Conservation (phyloP, 2,888 invertebrate genomes). For the Thera britannica region DNA sequence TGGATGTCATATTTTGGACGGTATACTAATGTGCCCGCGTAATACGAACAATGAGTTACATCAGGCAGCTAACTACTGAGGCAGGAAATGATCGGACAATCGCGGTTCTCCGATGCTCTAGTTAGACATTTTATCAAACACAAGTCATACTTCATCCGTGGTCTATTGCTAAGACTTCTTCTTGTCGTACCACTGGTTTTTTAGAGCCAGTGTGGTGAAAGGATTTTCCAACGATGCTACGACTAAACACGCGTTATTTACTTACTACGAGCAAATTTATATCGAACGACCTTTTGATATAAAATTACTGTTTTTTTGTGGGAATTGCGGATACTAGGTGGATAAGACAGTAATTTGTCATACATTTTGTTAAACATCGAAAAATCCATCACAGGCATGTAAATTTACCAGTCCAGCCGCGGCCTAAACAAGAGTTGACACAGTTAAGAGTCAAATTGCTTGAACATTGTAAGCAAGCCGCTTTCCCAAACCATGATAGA, state of each 20-base stretch:
- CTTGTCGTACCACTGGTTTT: too few species aligned
- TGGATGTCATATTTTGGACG: constrained; percentile 37
- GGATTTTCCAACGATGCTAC: too few species aligned
- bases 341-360: too few species aligned
- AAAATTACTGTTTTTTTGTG: too few species aligned
- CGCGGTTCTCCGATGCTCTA: constrained; percentile 6
- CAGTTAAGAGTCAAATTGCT: constrained; percentile 25
- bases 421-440: constrained; percentile 15
- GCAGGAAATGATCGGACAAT: constrained; percentile 11
- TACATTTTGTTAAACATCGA: too few species aligned
- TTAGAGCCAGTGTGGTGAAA: too few species aligned
- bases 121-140: neutral
- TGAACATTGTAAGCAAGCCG: constrained; percentile 42
- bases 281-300: too few species aligned
- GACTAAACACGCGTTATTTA: too few species aligned
- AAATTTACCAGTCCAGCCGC: neutral
- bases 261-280: too few species aligned
- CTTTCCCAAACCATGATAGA: constrained; percentile 59
- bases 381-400: too few species aligned
- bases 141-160: neutral
- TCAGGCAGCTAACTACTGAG: constrained; percentile 2
- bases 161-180: neutral
- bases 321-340: too few species aligned
- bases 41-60: constrained; percentile 21
- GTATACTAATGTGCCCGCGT: constrained; percentile 25